Evolutionary conservation across 2,888 invertebrate species (phyloP), one percentile per base, ranked within the genome.

Genomic region (Netelia fuscicornis): DNA sequence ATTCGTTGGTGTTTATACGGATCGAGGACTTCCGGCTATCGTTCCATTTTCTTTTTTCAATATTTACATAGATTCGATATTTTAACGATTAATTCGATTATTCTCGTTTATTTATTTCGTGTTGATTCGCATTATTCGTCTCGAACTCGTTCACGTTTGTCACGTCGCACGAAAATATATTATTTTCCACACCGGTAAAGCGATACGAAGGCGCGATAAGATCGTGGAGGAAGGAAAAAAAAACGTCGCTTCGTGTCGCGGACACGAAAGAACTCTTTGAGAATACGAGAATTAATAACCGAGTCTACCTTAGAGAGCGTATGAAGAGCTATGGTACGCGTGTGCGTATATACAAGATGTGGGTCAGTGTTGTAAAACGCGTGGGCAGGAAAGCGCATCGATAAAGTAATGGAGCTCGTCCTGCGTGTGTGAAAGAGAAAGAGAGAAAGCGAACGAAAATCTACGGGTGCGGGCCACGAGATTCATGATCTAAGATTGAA

Each of bases 401-500:
- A 85, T 82, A 81, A 85, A 79, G 64, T 78, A 79, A 81, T 81
- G 75, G 84, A 81, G 60, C 42, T 78, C 44, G 70, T 10, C 62
- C 30, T 71, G 71, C 30, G 64, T n/a, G 25, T 11, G 60, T 62
- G 62, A 6, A 30, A 75, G 70, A 68, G 77, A 70, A 68, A 71
- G 25, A 54, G 48, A 52, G 62, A 72, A 48, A 67, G 67, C 52
- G 64, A 65, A 54, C 23, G 56, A 52, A 52, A 70, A 54, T 84
- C 78, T 75, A 74, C 84, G 84, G 84, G 84, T 85, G 84, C 81
- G 81, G 78, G 84, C 81, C 23, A 25, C 17, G 78, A 81, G 84
- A 85, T 85, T 85, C 84, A 85, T 85, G 81, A 85, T 82, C 75
- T 58, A 75, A 75, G 81, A 85, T 85, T 85, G 84, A 85, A 85